Evolutionary conservation across 2,113 vertebrate species (phyloP).

Genomic region (Condylura cristata): DNA sequence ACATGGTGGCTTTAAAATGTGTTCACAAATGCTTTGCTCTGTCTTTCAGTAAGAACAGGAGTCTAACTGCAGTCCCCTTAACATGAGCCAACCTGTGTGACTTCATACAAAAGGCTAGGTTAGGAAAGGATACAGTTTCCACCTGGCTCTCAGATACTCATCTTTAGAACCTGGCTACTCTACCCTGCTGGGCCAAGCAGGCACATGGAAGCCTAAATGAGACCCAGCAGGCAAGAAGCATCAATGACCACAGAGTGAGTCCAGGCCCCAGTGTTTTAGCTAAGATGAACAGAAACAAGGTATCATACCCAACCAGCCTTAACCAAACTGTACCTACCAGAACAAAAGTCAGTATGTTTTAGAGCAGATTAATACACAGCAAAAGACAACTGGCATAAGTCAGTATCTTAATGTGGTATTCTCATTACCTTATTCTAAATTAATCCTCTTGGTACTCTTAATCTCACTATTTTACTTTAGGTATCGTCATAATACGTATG

Average conservation of each 20-base stretch:
- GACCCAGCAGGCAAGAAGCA: slow-evolving; percentile 31
- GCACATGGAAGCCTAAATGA: slow-evolving; percentile 28
- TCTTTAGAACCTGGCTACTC: background rate
- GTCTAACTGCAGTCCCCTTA: background rate
- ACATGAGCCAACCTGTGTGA: background rate
- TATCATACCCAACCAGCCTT: background rate
- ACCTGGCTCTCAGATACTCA: background rate
- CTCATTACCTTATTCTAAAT: background rate
- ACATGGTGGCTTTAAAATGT: background rate
- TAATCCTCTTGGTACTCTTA: background rate
- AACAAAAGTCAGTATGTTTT: slow-evolving; percentile 27
- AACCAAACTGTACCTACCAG: background rate
- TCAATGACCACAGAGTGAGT: background rate
- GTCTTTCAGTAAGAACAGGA: background rate
- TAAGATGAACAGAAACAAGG: slow-evolving; percentile 25
- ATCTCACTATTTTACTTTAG: background rate
- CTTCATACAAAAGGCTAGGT: background rate
- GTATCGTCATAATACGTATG: background rate
- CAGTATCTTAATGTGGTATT: background rate
- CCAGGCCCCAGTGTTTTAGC: background rate
- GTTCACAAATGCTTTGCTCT: slow-evolving; percentile 16
- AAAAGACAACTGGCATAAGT: background rate
- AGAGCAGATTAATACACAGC: background rate
- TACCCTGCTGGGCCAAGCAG: background rate
- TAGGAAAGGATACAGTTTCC: background rate